Conservation (phyloP, 2,888 invertebrate species). For the Pseudoips prasinana region DNA sequence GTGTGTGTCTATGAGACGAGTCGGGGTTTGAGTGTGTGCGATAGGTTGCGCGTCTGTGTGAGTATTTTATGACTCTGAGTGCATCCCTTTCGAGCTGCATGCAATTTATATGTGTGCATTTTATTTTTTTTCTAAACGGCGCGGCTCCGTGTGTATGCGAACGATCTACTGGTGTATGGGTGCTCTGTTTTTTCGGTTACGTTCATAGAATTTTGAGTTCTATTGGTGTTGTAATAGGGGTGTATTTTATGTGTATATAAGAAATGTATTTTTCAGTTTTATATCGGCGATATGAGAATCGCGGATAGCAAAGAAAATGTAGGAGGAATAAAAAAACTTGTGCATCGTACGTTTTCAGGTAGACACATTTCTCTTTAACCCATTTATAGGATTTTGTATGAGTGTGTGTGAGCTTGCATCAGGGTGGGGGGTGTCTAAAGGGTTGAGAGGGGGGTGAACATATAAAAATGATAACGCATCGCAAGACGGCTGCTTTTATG, state of each 20-base stretch:
- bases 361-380: constrained; percentile 83
- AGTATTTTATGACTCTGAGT: constrained; percentile 81
- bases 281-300: constrained; percentile 82
- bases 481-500: constrained; percentile 82
- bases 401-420: constrained; percentile 61
- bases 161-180: constrained; percentile 60
- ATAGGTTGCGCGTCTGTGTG: constrained; percentile 47
- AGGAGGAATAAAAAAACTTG: constrained; percentile 75
- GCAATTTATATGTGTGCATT: constrained; percentile 79
- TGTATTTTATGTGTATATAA: constrained; percentile 40
- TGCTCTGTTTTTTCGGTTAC: constrained; percentile 62
- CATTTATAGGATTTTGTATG: constrained; percentile 74
- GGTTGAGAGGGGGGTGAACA: constrained; percentile 60
- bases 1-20: constrained; percentile 56
- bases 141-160: constrained; percentile 58
- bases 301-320: constrained; percentile 81
- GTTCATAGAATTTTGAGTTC: constrained; percentile 34
- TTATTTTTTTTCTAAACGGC: constrained; percentile 78
- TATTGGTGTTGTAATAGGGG: constrained; percentile 26
- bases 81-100: constrained; percentile 81
- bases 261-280: constrained; percentile 81
- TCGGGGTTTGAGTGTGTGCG: constrained; percentile 39
- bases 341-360: constrained; percentile 81
- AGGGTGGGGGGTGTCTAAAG: constrained; percentile 50
- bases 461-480: constrained; percentile 83